Base-by-base conservation (phyloP, 2,113 vertebrate species). In the Felis chaus region DNA sequence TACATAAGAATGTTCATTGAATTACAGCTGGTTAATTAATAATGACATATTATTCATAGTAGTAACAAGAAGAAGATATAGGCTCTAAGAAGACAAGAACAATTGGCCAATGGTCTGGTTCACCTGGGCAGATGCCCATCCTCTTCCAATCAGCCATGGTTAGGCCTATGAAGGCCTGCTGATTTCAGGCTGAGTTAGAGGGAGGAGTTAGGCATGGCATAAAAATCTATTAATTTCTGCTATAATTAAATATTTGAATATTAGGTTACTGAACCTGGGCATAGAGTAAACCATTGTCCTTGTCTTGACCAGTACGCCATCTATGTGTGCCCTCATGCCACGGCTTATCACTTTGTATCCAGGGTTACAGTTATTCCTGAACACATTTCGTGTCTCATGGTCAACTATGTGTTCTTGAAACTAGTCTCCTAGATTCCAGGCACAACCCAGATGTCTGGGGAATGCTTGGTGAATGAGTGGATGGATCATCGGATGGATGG, bases 161-260 rank as follows among this genome's bases (percentile, higher is more conserved):
- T 41, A 87, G 63, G 33, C 16, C 27, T 50, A 80, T 5, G 45
- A 91, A 74, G 16, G 4, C 16, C 73, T 39, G 12, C 27, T 90
- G 61, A 86, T 83, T 95, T 97, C 80, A 66, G 79, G 33, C 5
- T 90, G 41, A 92, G 76, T 39, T 80, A 66, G 57, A 82, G 61
- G 79, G 31, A 41, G 48, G 78, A 68, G 39, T 66, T 79, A 31
- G 74, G 86, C 53, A 19, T 92, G 61, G 48, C 45, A 76, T 27
- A 85, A 92, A 95, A 73, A 55, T 36, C 39, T 85, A 25, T 45
- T 94, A n/a, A 39, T 61, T 29, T 84, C 74, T 68, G 39, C 33
- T 89, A 39, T 36, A 80, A 45, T 53, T 61, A 68, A 89, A 78
- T 71, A 71, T 79, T 93, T 83, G n/a, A 80, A 80, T 41, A 63